Base-by-base conservation (phyloP, 2,797 vertebrate species). In the Ispidina lecontei region DNA sequence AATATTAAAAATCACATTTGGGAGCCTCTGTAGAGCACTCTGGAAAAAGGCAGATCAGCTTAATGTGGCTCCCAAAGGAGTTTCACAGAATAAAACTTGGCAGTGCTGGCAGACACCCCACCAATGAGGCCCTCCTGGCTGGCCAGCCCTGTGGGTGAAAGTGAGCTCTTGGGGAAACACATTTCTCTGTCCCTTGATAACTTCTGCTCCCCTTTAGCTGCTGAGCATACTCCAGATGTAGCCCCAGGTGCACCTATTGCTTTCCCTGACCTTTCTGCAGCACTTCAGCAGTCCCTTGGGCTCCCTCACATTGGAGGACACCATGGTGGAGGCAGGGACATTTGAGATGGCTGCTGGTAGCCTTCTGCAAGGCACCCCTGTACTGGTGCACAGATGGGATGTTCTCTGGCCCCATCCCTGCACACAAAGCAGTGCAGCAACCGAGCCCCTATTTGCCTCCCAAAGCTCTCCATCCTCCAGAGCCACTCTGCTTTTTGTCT, bases 291-390 rank as follows among this genome's bases (percentile, higher is more conserved):
- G 1, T 59, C 9, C 20, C 35, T 41, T 13, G 21, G 26, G n/a
- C 44, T 71, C 17, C 18, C 16, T 47, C 4, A 0, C 0, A 13
- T 4, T 7, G 9, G 44, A 64, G 7, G 60, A 26, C 2, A 3
- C 37, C 23, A 68, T 10, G 1, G 4, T 21, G 22, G n/a, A 86
- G 21, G 33, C 15, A 44, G 28, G 9, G 14, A 5, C 12, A 2
- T 49, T 41, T 33, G 8, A 37, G 71, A 26, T 16, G 12, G n/a
- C 54, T 76, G 37, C 60, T 19, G 19, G 59, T 16, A 81, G n/a
- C 29, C 31, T 72, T 70, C 29, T 52, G 58, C 29, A 26, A 29
- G 52, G 46, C 41, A 56, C 12, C 29, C 31, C n/a, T 12, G 49
- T 21, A 49, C 33, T 41, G 44, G 12, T 17, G 46, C 33, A 20